Conservation (phyloP, 1,140 invertebrate species). For the Pseudomyrmex pallidus region DNA sequence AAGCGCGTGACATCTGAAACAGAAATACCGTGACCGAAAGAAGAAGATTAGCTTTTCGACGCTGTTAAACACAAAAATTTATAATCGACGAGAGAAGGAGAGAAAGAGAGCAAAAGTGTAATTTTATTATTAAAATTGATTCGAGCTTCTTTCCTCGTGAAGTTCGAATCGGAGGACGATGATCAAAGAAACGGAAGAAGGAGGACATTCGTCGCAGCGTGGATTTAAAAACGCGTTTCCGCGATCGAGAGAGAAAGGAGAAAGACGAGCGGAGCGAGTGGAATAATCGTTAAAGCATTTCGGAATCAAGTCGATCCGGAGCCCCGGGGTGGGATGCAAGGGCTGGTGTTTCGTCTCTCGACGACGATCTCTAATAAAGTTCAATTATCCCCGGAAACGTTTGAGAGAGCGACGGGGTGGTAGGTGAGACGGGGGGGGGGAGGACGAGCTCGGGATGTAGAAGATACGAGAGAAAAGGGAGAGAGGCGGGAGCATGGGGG, state of each 20-base stretch:
- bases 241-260: constrained; percentile 41
- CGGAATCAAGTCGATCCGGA: constrained; percentile 63
- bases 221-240: constrained; percentile 46
- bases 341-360: constrained; percentile 58
- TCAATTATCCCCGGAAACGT: constrained; percentile 78
- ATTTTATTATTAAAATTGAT: background rate
- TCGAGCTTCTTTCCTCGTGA: background rate
- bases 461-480: constrained; percentile 32
- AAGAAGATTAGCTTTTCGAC: no score
- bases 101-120: background rate
- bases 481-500: background rate
- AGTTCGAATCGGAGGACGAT: background rate
- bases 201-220: constrained; percentile 13
- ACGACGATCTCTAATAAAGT: constrained; percentile 76
- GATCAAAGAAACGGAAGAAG: background rate
- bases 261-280: constrained; percentile 20
- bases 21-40: background rate
- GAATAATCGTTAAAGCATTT: constrained; percentile 60
- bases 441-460: constrained; percentile 26
- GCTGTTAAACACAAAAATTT: no score
- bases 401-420: constrained; percentile 27
- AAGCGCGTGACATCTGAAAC: constrained; percentile 3
- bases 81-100: no score
- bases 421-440: background rate
- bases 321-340: constrained; percentile 42